Evolutionary conservation across 2,797 vertebrate species (phyloP).

Genomic region (Pogonophryne albipinna): DNA sequence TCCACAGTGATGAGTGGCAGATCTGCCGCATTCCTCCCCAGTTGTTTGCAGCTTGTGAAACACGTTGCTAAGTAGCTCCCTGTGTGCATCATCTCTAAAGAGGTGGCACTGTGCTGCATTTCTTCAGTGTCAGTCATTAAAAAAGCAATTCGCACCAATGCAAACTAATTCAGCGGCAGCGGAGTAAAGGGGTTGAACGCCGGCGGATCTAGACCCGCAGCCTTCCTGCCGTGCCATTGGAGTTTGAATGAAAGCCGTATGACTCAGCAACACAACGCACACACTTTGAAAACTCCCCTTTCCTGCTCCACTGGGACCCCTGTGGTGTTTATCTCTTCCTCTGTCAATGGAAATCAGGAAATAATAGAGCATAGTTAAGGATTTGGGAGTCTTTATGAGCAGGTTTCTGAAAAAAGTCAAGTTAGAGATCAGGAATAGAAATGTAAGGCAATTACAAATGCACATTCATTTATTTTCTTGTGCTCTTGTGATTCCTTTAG

Average conservation of each 20-base stretch:
- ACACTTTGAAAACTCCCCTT: slow-evolving; percentile 48
- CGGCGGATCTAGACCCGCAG: slow-evolving; percentile 40
- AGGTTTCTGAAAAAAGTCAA: slow-evolving; percentile 24
- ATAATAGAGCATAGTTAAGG: slow-evolving; percentile 43
- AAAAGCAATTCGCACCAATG: slow-evolving; percentile 75
- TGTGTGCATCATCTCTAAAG: slow-evolving; percentile 54
- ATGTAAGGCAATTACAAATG: slow-evolving; percentile 43
- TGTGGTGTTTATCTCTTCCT: slow-evolving; percentile 17
- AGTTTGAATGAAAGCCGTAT: slow-evolving; percentile 61
- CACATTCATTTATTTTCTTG: slow-evolving; percentile 42
- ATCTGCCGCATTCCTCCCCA: slow-evolving; percentile 48
- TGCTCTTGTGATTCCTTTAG: slow-evolving; percentile 46
- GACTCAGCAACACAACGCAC: slow-evolving; percentile 42
- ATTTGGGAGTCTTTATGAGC: slow-evolving; percentile 41
- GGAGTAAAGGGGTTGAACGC: slow-evolving; percentile 32
- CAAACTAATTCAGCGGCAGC: slow-evolving; percentile 59
- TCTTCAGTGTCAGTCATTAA: slow-evolving; percentile 76
- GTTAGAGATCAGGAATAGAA: slow-evolving; percentile 36
- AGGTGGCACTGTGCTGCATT: slow-evolving; percentile 50
- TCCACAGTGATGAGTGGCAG: slow-evolving; percentile 35
- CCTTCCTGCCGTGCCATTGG: slow-evolving; percentile 47
- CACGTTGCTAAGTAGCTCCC: slow-evolving; percentile 65
- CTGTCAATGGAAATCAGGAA: slow-evolving; percentile 57
- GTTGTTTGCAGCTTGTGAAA: slow-evolving; percentile 70
- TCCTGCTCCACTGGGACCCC: slow-evolving; percentile 53